Percentiles rank a stretch among this genome's conserved stretches.
phyloP scores from a whole-genome alignment of 2,888 invertebrate genomes.

The Trypoxylon attenuatum region DNA sequence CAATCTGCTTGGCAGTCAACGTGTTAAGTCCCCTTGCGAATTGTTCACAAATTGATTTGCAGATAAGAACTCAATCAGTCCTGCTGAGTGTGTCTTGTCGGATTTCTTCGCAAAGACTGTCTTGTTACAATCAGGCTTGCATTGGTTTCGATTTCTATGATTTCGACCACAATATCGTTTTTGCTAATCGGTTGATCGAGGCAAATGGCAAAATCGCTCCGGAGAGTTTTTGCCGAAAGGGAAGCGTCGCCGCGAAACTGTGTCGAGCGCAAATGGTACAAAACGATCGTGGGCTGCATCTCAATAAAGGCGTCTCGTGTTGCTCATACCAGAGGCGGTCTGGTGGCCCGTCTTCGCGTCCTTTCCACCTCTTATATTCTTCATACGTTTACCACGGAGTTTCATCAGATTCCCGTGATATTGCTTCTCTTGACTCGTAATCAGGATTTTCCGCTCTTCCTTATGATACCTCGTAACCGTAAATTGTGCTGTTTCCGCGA shows the following conservation, averaged over 20 bases:
- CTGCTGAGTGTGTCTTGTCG: too few relatives aligned
- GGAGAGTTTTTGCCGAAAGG: slow-evolving; percentile 8
- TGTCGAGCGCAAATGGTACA: slow-evolving; percentile 22
- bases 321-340: not conserved
- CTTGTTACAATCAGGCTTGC: too few relatives aligned
- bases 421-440: not conserved
- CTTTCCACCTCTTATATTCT: not conserved
- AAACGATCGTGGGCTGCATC: slow-evolving; percentile 32
- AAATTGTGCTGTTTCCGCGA: slow-evolving; percentile 49
- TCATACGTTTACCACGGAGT: not conserved
- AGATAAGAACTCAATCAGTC: not conserved
- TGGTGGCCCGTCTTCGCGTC: not conserved
- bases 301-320: slow-evolving; percentile 26
- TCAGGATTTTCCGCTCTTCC: slow-evolving; percentile 7
- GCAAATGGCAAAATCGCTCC: not conserved
- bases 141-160: not conserved
- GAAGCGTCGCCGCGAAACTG: slow-evolving; percentile 28
- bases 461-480: slow-evolving; percentile 13
- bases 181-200: not conserved
- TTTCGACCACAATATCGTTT: not conserved
- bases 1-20: too few relatives aligned
- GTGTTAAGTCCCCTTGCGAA: too few relatives aligned
- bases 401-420: not conserved
- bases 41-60: not conserved
- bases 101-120: too few relatives aligned